These are phyloP conservation scores for Nannoperca australis DNA, from an alignment of 2,797 vertebrate genomes.

Conservation along the genomic window DNA sequence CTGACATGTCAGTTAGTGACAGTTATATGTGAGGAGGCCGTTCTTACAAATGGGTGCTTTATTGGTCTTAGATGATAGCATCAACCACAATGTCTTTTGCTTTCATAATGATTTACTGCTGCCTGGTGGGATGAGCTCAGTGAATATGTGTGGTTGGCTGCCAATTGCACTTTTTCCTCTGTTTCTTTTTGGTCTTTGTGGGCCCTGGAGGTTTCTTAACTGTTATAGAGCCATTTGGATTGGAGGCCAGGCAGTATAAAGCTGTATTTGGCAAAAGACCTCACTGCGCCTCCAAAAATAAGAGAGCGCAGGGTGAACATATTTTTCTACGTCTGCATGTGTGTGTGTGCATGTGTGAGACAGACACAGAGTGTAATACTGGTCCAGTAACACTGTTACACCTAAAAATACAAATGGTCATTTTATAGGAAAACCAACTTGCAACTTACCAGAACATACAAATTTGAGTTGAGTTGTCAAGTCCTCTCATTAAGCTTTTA, in stretches of 20 bases:
- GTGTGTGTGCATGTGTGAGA: constrained; percentile 31
- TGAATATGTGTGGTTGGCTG: constrained; percentile 86
- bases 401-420: constrained; percentile 56
- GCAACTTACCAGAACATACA: constrained; percentile 58
- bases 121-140: constrained; percentile 89
- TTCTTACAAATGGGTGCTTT: constrained; percentile 79
- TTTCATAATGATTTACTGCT: constrained; percentile 92
- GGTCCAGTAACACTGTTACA: constrained; percentile 46
- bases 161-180: constrained; percentile 85
- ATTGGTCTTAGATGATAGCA: constrained; percentile 88
- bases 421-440: constrained; percentile 57
- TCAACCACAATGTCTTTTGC: constrained; percentile 87
- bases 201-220: constrained; percentile 89
- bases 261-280: constrained; percentile 85
- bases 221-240: constrained; percentile 90
- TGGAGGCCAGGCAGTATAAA: constrained; percentile 85
- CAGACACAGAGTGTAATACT: constrained; percentile 43
- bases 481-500: constrained; percentile 67
- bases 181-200: constrained; percentile 87
- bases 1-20: constrained; percentile 77
- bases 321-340: constrained; percentile 66
- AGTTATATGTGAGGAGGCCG: constrained; percentile 82
- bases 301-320: constrained; percentile 79
- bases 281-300: constrained; percentile 84
- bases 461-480: constrained; percentile 47